Percentiles rank a stretch among this genome's conserved stretches.
phyloP scores from a whole-genome alignment of 2,113 vertebrate species.

The Phaethornis superciliosus region DNA sequence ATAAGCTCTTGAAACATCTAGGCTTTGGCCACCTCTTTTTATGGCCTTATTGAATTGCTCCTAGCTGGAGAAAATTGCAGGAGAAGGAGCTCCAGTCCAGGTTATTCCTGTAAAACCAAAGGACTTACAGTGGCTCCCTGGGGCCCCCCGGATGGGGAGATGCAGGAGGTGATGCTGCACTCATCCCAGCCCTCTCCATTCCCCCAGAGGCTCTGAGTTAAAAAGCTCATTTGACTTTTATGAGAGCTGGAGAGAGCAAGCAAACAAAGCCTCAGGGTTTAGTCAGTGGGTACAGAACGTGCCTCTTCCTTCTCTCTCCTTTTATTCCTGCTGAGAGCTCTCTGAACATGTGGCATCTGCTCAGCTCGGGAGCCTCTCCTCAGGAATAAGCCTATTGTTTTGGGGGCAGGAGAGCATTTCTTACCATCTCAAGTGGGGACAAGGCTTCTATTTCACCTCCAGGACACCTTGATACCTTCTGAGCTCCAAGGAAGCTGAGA shows the following conservation, averaged over 20 bases:
- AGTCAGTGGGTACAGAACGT: not conserved
- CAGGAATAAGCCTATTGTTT: not conserved
- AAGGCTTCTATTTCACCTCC: not conserved
- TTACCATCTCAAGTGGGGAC: not conserved
- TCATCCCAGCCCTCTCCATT: not conserved
- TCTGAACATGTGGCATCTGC: rapidly evolving
- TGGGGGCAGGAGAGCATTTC: not conserved
- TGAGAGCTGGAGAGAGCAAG: slow-evolving; percentile 5
- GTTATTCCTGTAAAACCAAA: not conserved
- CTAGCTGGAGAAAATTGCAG: not conserved
- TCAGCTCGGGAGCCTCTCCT: not conserved
- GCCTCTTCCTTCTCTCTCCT: not conserved
- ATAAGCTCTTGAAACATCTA: not conserved
- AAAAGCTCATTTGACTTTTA: slow-evolving; percentile 39
- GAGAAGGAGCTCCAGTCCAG: not conserved
- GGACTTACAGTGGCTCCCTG: not conserved
- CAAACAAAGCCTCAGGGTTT: slow-evolving; percentile 33
- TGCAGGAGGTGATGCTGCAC: not conserved
- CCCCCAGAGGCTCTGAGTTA: not conserved
- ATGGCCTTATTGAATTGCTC: not conserved
- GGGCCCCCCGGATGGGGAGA: not conserved
- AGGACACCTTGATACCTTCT: not conserved
- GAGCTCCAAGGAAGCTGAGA: not conserved
- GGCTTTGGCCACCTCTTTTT: not conserved
- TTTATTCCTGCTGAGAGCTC: not conserved